These are phyloP conservation scores for Phataginus tricuspis DNA, from an alignment of 2,797 vertebrate genomes.

Conservation along the genomic window DNA sequence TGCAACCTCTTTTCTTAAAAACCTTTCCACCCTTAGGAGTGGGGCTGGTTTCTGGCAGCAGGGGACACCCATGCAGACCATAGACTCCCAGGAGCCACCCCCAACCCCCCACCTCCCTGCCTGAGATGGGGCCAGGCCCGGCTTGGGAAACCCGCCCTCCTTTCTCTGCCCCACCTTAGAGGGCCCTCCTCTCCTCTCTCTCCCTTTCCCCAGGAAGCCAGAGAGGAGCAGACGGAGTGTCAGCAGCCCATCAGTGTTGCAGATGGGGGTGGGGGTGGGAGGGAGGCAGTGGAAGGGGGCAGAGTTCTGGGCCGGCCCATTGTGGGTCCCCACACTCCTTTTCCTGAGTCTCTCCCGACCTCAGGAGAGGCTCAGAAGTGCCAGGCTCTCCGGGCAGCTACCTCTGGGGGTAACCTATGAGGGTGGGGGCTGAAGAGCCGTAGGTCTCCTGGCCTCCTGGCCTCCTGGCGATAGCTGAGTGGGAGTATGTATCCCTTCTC, in stretches of 20 bases:
- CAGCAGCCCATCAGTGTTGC: slow-evolving; percentile 40
- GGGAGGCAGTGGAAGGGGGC: background rate
- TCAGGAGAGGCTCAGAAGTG: background rate
- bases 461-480: background rate
- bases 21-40: background rate
- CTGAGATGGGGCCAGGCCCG: background rate
- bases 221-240: slow-evolving; percentile 50
- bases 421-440: background rate
- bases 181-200: background rate
- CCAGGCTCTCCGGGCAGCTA: background rate
- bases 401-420: background rate
- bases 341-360: background rate
- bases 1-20: background rate
- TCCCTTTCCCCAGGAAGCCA: slow-evolving; percentile 31
- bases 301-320: background rate
- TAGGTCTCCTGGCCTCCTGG: background rate
- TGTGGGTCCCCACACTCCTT: background rate
- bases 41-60: background rate
- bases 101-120: no score
- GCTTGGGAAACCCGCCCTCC: background rate
- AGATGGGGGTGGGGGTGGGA: background rate
- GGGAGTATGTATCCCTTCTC: no score
- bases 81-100: background rate
- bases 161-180: background rate
- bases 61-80: background rate